These are phyloP conservation scores for Fundulus diaphanus DNA, from an alignment of 2,797 vertebrate species.

Conservation along the genomic window DNA sequence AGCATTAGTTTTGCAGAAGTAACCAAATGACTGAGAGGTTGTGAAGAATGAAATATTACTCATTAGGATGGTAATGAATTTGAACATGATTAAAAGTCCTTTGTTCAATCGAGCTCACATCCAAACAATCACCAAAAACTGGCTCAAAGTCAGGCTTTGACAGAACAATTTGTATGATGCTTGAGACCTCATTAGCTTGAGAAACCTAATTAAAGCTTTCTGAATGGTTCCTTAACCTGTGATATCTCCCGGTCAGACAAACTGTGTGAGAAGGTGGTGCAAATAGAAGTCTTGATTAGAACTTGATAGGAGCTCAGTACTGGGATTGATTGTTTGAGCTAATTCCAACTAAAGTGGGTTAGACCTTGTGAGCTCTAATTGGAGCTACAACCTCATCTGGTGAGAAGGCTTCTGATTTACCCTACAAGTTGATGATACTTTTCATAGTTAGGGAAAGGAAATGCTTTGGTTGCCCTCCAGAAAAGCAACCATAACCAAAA, in stretches of 20 bases:
- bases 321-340: constrained; percentile 65
- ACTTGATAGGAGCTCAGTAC: constrained; percentile 62
- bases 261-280: constrained; percentile 59
- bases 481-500: not conserved
- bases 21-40: constrained; percentile 46
- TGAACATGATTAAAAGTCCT: constrained; percentile 71
- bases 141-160: constrained; percentile 74
- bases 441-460: not conserved
- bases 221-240: constrained; percentile 78
- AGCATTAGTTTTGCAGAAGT: constrained; percentile 28
- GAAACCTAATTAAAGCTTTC: constrained; percentile 77
- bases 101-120: constrained; percentile 57
- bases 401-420: constrained; percentile 8
- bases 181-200: constrained; percentile 73
- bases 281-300: constrained; percentile 73
- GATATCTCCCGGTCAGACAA: constrained; percentile 63
- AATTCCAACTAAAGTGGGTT: constrained; percentile 39
- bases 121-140: constrained; percentile 69
- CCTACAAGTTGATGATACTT: not conserved
- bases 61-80: constrained; percentile 72
- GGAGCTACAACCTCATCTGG: constrained; percentile 26
- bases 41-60: constrained; percentile 63
- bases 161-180: constrained; percentile 77
- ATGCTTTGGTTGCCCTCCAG: too few relatives aligned
- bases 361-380: constrained; percentile 31